Percentiles rank a stretch among this genome's conserved stretches.
Conservation (phyloP, 2,797 vertebrate genomes). For the Microcaecilia unicolor region DNA sequence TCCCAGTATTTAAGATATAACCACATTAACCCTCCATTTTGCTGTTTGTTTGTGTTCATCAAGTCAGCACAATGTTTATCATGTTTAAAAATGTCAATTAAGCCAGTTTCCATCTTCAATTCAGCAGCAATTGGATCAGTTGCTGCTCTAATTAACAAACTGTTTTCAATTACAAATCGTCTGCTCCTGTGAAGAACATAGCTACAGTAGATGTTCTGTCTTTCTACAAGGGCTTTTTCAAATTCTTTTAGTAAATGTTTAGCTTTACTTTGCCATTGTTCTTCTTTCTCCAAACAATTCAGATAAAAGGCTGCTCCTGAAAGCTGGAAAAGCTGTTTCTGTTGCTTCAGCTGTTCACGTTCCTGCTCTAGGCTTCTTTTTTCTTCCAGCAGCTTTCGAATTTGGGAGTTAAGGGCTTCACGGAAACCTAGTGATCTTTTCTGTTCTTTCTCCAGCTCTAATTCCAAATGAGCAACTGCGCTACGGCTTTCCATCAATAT, state of each 20-base stretch:
- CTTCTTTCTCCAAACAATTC: constrained; percentile 61
- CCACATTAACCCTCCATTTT: constrained; percentile 94
- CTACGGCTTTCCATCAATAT: constrained; percentile 70
- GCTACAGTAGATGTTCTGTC: constrained; percentile 85
- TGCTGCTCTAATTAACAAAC: constrained; percentile 68
- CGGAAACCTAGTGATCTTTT: constrained; percentile 78
- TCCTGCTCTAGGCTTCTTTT: constrained; percentile 73
- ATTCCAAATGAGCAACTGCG: constrained; percentile 67
- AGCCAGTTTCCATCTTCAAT: constrained; percentile 66
- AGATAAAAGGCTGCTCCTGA: constrained; percentile 59
- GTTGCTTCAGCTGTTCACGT: constrained; percentile 58
- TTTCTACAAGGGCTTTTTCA: constrained; percentile 71
- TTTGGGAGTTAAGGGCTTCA: constrained; percentile 77
- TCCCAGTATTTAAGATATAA: constrained; percentile 91
- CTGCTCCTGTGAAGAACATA: constrained; percentile 56
- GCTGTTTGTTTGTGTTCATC: constrained; percentile 70
- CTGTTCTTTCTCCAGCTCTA: constrained; percentile 86
- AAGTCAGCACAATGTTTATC: constrained; percentile 80
- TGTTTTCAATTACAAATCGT: constrained; percentile 79
- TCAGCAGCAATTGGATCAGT: constrained; percentile 60
- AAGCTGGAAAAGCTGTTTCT: constrained; percentile 55
- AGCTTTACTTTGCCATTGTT: constrained; percentile 65
- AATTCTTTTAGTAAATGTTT: constrained; percentile 62
- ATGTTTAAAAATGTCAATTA: constrained; percentile 84
- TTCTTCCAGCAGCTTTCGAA: constrained; percentile 76